Evolutionary conservation across 2,888 invertebrate genomes (phyloP), one percentile per base, ranked within the genome.

Genomic region (Heliothis peltigera): DNA sequence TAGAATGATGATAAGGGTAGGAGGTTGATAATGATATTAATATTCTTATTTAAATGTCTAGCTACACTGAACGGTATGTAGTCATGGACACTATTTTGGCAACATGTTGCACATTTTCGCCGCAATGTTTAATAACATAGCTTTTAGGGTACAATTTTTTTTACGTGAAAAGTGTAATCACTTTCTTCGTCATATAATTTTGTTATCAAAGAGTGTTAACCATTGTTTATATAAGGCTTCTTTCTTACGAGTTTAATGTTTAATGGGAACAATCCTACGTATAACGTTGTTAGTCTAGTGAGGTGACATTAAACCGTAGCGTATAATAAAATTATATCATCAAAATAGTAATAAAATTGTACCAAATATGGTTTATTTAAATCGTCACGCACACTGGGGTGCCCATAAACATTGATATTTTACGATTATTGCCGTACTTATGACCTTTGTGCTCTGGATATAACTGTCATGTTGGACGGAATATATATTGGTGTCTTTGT

Each of bases 381-480:
- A 83, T 76, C 79, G 85, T 83, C 87, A 87, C 85, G 87, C 83
- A 83, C 70, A 67, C 67, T 47, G 49, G 68, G 67, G 61, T 55
- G 58, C 49, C 68, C 58, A 73, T 84, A 83, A 82, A 85, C 73
- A 72, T 72, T 70, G 70, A 71, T 80, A 79, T 80, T 84, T 74
- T 84, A 86, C 70, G 77, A 77, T 80, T 78, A 81, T 79, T 57
- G 46, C 69, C 48, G 43, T 32, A 68, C 59, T 73, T 70, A 65
- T 58, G 69, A 70, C 70, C 74, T 81, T 61, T 64, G 62, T 59
- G 54, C 43, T 61, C 32, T 46, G 39, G 35, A 61, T 57, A 47
- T 22, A 51, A 58, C 46, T 44, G 59, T 46, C 47, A 49, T 57
- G 60, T 74, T 28, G 17, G 46, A 44, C 55, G 55, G 55, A 53